These are phyloP conservation scores for Pluvialis apricaria DNA, from an alignment of 2,113 vertebrate species.

Conservation along the genomic window DNA sequence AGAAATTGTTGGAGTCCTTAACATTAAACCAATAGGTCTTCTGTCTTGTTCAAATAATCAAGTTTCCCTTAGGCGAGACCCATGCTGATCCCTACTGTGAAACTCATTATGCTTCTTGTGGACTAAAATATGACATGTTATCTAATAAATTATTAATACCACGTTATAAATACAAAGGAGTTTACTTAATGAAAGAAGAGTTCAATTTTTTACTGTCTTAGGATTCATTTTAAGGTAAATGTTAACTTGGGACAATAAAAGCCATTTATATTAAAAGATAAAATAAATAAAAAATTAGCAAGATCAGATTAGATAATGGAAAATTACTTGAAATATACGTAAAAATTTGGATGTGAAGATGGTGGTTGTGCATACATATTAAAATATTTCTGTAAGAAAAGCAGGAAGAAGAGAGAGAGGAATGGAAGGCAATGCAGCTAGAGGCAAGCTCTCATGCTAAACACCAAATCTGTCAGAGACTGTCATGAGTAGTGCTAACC, in stretches of 20 bases:
- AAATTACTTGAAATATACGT: not conserved
- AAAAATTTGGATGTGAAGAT: not conserved
- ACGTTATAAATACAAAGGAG: not conserved
- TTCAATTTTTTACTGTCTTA: not conserved
- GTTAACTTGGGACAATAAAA: not conserved
- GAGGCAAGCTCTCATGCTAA: not conserved
- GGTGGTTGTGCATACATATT: not conserved
- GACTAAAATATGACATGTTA: constrained; percentile 18
- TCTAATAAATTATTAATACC: not conserved
- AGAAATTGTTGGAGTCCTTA: not conserved
- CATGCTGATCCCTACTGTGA: not conserved
- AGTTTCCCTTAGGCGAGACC: not conserved
- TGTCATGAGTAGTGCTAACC: not conserved
- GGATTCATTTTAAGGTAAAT: not conserved
- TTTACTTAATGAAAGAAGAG: not conserved
- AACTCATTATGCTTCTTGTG: constrained; percentile 21
- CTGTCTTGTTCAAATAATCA: constrained; percentile 16
- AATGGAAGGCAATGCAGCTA: not conserved
- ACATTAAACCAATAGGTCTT: constrained; percentile 31
- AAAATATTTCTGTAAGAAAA: not conserved
- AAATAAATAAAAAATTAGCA: not conserved
- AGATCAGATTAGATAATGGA: not conserved
- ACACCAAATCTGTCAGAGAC: not conserved
- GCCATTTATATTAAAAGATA: not conserved
- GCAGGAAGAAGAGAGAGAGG: not conserved